phyloP scores from a whole-genome alignment of 1,140 invertebrate genomes.

The Sarcophaga peregrina region DNA sequence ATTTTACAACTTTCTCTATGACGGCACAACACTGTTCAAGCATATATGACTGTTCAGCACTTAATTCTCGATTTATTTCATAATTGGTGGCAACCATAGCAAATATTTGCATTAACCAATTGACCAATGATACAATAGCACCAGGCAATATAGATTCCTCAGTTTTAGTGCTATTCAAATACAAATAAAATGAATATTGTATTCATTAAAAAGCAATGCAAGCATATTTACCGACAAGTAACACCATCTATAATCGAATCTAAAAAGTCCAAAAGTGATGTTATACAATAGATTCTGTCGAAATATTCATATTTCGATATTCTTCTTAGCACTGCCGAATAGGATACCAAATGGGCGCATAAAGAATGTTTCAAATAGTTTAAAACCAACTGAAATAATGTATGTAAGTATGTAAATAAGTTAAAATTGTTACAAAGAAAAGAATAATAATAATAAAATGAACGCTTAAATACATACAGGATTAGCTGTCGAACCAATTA shows the following conservation, averaged over 20 bases:
- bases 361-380: conserved; percentile 93
- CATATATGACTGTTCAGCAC: conserved; percentile 71
- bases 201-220: neutral
- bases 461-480: conserved; percentile 49
- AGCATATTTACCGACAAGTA: conserved; percentile 66
- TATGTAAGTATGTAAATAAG: neutral
- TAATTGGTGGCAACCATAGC: conserved; percentile 71
- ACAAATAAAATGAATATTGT: neutral
- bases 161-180: conserved; percentile 76
- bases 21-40: conserved; percentile 78
- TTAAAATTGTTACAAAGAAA: neutral
- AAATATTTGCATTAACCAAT: conserved; percentile 86
- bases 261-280: conserved; percentile 86
- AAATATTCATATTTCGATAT: conserved; percentile 91
- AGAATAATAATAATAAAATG: too few relatives aligned
- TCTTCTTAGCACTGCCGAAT: conserved; percentile 86
- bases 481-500: conserved; percentile 92
- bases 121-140: conserved; percentile 79
- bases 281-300: conserved; percentile 88
- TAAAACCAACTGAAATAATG: conserved; percentile 76
- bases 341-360: conserved; percentile 89
- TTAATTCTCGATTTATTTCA: conserved; percentile 66
- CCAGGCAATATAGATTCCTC: conserved; percentile 83
- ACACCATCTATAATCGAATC: conserved; percentile 80
- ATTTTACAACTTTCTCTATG: conserved; percentile 76